Conservation (phyloP, 2,113 vertebrate species). For the Crocuta crocuta region DNA sequence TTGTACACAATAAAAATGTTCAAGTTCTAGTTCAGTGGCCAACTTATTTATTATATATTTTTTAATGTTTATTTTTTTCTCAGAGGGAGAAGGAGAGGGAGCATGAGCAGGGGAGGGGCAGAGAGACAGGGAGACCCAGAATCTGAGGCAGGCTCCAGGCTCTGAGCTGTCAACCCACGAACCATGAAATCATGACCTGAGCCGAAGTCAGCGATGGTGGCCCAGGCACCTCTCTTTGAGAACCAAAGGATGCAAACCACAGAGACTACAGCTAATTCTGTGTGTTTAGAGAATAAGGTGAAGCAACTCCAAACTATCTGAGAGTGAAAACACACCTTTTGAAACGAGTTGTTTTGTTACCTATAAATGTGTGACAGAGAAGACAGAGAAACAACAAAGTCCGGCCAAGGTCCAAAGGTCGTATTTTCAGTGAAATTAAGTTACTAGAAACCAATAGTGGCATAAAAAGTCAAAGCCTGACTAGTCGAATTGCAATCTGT, state of each 20-base stretch:
- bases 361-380: slow-evolving; percentile 12
- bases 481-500: neutral
- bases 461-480: neutral
- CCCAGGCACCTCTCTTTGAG: neutral
- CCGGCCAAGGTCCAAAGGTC: neutral
- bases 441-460: neutral
- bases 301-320: neutral
- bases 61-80: too few relatives aligned
- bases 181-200: too few relatives aligned
- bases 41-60: neutral
- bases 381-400: neutral
- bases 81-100: too few relatives aligned
- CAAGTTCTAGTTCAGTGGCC: neutral
- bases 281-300: neutral
- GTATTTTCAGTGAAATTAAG: neutral
- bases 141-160: too few relatives aligned
- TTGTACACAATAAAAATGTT: neutral
- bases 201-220: neutral
- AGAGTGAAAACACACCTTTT: neutral
- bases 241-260: neutral
- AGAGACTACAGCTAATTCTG: neutral
- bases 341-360: slow-evolving; percentile 14
- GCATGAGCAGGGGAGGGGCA: too few relatives aligned
- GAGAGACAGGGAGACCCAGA: too few relatives aligned
- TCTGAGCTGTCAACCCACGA: too few relatives aligned